Evolutionary conservation across 2,113 vertebrate species (phyloP), one percentile per base, ranked within the genome.

Genomic region (Podiceps cristatus): DNA sequence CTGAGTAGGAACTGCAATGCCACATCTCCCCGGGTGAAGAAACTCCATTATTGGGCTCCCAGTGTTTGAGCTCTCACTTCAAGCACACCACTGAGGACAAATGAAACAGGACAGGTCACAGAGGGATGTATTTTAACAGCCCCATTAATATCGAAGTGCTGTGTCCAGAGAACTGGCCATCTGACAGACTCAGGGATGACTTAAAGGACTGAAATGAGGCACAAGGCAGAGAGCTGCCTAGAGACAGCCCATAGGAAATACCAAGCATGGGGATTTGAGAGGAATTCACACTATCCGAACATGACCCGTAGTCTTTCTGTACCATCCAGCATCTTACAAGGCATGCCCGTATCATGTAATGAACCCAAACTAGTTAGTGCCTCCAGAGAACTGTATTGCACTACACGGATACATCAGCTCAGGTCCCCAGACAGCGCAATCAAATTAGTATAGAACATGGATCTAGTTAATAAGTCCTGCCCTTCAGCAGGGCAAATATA

Each of bases 401-500:
- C 40, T 53, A 33, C 67, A 58, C 0, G 0, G 45, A 47, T 83
- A 49, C 4, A 5, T 31, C 72, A 76, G 13, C 44, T 84, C 72
- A 56, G 14, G 45, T 89, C 89, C 79, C 88, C 80, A 50, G 60
- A 59, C 50, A 80, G 55, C 0, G 0, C 50, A 67, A 84, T 74
- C 79, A 93, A 84, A 93, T 91, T 69, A 91, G 72, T 59, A 91
- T 42, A 80, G 72, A 95, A 55, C 52, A 73, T 18, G 25, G 68
- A 50, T 55, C 75, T 84, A 62, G 67, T 81, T 86, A 91, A 7
- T 44, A 94, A 92, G 64, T 63, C 73, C 72, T 91, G 68, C 59
- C 86, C 42, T 89, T 81, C 76, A 94, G 37, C 52, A 67, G 56
- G 45, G 49, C n/a, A 91, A 91, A 67, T 73, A 81, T 47, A 79